A percentile compares a stretch with the other conserved stretches of the same genome.
Conservation (phyloP, 2,113 vertebrate genomes). For the Noturus placidus region DNA sequence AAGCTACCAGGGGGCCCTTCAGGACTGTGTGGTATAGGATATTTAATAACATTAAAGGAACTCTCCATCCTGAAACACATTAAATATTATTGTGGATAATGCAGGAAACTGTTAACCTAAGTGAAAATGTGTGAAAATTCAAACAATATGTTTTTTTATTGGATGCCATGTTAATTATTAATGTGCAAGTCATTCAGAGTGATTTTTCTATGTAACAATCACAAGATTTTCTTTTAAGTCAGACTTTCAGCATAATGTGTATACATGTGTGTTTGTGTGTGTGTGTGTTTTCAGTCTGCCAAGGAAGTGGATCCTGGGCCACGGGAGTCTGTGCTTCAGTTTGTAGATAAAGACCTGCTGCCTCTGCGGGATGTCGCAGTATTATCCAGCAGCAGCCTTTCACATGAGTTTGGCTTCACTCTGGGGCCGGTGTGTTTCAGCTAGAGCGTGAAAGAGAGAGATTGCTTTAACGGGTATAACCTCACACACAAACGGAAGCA, state of each 20-base stretch:
- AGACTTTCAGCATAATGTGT: not conserved
- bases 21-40: slow-evolving; percentile 77
- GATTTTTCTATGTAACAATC: not conserved
- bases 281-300: slow-evolving; percentile 59
- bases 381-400: slow-evolving; percentile 66
- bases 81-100: no score
- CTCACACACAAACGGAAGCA: slow-evolving; percentile 6
- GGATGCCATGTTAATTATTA: not conserved
- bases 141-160: not conserved
- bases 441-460: slow-evolving; percentile 61
- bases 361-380: slow-evolving; percentile 82
- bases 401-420: slow-evolving; percentile 78
- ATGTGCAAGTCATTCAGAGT: not conserved
- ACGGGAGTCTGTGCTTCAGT: slow-evolving; percentile 79
- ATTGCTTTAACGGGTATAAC: not conserved
- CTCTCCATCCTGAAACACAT: not conserved
- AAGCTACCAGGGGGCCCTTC: slow-evolving; percentile 75
- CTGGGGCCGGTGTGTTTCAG: slow-evolving; percentile 85
- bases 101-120: not conserved
- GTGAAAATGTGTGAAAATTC: not conserved
- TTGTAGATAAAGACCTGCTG: slow-evolving; percentile 79
- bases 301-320: slow-evolving; percentile 65
- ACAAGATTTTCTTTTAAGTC: not conserved
- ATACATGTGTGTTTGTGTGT: not conserved
- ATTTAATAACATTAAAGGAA: not conserved